Percentiles rank a stretch among this genome's conserved stretches.
These are phyloP conservation scores for Gerris buenoi DNA, from an alignment of 1,140 invertebrate species.

Conservation along the genomic window DNA sequence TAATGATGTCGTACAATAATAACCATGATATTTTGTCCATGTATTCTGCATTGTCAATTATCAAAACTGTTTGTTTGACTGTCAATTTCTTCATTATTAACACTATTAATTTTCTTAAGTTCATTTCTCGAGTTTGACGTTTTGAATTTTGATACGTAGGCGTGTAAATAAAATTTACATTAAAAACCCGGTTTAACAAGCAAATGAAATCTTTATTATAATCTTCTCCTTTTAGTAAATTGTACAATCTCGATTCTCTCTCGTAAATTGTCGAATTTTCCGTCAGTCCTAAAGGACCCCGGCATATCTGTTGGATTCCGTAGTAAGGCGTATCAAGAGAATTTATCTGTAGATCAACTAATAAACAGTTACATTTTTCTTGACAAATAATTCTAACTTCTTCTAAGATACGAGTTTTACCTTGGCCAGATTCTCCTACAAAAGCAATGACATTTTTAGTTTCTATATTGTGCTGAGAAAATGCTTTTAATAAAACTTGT, in stretches of 20 bases:
- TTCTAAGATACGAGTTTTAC: conserved; percentile 40
- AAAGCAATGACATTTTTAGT: conserved; percentile 21
- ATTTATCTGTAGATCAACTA: conserved; percentile 29
- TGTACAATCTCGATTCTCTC: conserved; percentile 3
- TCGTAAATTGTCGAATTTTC: conserved; percentile 3
- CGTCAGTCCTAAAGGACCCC: conserved; percentile 11
- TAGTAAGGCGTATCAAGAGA: conserved; percentile 26
- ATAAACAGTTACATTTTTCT: conserved; percentile 20
- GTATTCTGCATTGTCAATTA: conserved; percentile 36
- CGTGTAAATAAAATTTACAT: conserved; percentile 12
- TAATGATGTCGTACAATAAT: conserved; percentile 31
- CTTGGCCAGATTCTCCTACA: conserved; percentile 37
- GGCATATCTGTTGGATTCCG: conserved; percentile 28
- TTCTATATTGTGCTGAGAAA: background rate
- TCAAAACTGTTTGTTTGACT: conserved; percentile 32
- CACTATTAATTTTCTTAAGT: conserved; percentile 24
- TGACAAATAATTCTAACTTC: conserved; percentile 33
- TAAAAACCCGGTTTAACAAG: conserved; percentile 13
- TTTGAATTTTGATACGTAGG: conserved; percentile 11
- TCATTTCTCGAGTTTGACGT: conserved; percentile 21
- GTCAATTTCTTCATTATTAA: conserved; percentile 27
- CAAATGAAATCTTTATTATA: conserved; percentile 5
- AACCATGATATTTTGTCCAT: conserved; percentile 38
- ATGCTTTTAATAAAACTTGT: conserved; percentile 8
- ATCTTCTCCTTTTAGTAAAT: conserved; percentile 7